Evolutionary conservation across 2,888 invertebrate genomes (phyloP).

Genomic region (Tinea trinotella): DNA sequence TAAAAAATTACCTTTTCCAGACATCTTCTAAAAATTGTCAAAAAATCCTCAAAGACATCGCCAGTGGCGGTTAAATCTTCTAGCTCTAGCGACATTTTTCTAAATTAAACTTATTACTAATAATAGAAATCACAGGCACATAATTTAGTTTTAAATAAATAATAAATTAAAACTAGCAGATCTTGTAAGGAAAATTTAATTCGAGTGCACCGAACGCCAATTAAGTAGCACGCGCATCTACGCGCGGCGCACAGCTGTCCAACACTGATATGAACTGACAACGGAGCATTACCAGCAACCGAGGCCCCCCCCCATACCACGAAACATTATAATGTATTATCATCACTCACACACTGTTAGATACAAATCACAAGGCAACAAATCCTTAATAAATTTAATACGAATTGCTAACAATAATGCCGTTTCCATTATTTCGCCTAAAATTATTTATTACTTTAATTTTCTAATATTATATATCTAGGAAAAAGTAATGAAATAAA

Average conservation of each 20-base stretch:
- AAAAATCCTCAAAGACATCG: slow-evolving; percentile 82
- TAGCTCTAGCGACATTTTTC: slow-evolving; percentile 75
- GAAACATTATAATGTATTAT: too few relatives aligned
- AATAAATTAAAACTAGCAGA: slow-evolving; percentile 5
- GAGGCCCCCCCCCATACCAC: not conserved
- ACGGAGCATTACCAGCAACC: not conserved
- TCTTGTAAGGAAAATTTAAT: not conserved
- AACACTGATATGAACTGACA: slow-evolving; percentile 37
- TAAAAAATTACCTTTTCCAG: slow-evolving; percentile 81
- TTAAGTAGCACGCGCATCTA: slow-evolving; percentile 30
- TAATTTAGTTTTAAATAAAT: not conserved
- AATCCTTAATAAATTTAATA: too few relatives aligned
- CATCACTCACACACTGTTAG: too few relatives aligned
- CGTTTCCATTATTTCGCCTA: too few relatives aligned
- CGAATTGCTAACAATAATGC: too few relatives aligned
- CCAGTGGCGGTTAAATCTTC: slow-evolving; percentile 76
- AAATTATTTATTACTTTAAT: too few relatives aligned
- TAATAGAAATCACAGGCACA: slow-evolving; percentile 26
- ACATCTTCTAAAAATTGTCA: slow-evolving; percentile 77
- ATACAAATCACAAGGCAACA: too few relatives aligned
- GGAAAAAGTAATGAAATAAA: too few relatives aligned
- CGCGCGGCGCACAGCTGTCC: slow-evolving; percentile 35
- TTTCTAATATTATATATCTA: too few relatives aligned
- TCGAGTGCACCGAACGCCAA: slow-evolving; percentile 3
- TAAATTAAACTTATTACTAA: slow-evolving; percentile 33